Percentiles rank a stretch among this genome's conserved stretches.
phyloP scores from a whole-genome alignment of 2,888 invertebrate genomes.

The Cataglyphis albicans region DNA sequence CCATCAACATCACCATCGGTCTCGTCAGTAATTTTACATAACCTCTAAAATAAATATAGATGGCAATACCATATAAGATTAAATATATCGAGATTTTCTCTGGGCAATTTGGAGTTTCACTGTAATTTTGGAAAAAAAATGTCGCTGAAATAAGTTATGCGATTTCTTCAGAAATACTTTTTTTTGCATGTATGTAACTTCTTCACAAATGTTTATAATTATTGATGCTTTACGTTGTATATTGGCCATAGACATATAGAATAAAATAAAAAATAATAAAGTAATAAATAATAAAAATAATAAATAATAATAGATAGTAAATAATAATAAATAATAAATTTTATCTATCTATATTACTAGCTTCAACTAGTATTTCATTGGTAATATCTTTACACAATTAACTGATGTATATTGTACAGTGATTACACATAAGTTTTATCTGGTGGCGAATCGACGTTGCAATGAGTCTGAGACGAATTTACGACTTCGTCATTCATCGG shows the following conservation, averaged over 20 bases:
- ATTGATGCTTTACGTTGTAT: neutral
- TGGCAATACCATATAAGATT: neutral
- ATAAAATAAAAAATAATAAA: too few relatives aligned
- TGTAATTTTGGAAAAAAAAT: neutral
- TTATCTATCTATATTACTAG: too few relatives aligned
- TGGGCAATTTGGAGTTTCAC: neutral
- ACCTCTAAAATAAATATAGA: neutral
- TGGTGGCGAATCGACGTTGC: neutral
- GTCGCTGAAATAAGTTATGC: neutral
- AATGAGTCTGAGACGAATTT: conserved; percentile 23
- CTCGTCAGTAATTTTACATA: too few relatives aligned
- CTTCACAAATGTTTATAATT: neutral
- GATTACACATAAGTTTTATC: neutral
- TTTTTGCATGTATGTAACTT: neutral
- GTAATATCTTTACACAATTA: neutral
- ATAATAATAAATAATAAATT: too few relatives aligned
- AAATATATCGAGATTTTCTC: neutral
- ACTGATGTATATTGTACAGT: conserved; percentile 6
- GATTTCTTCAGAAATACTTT: neutral
- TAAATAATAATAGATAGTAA: too few relatives aligned
- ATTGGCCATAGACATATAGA: too few relatives aligned
- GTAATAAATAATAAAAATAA: too few relatives aligned
- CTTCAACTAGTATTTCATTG: neutral
- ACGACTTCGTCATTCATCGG: neutral
- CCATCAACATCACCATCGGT: too few relatives aligned